phyloP scores from a whole-genome alignment of 2,888 invertebrate species.

The Ramazzottius varieornatus region DNA sequence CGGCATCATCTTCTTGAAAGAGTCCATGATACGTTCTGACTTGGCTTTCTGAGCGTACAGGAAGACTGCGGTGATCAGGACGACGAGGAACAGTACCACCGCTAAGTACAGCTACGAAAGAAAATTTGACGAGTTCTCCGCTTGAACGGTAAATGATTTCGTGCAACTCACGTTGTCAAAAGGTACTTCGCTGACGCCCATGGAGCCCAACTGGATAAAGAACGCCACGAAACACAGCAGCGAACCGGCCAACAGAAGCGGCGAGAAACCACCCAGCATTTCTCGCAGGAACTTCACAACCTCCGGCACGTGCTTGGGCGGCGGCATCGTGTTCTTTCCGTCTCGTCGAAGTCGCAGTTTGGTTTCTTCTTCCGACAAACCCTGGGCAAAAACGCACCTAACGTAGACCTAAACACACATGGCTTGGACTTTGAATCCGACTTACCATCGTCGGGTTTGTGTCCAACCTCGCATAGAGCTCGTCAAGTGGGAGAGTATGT shows the following conservation, averaged over 20 bases:
- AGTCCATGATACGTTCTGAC: neutral
- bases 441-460: neutral
- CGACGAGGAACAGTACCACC: neutral
- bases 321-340: neutral
- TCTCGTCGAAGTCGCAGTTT: neutral
- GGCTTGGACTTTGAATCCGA: no score
- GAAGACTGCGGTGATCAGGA: neutral
- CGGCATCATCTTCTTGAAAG: neutral
- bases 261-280: neutral
- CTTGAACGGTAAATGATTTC: no score
- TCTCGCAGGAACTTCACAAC: neutral
- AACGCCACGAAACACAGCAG: slow-evolving; percentile 1
- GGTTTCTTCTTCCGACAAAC: neutral
- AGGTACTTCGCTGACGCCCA: neutral
- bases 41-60: neutral
- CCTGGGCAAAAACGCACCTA: neutral
- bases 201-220: neutral
- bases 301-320: neutral
- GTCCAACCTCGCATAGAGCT: neutral
- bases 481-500: neutral
- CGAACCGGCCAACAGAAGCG: neutral
- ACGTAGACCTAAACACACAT: no score
- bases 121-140: neutral
- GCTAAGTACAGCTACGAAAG: neutral
- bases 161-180: neutral